Evolutionary conservation across 2,888 invertebrate genomes (phyloP).

Genomic region (Ectobius pallidus): DNA sequence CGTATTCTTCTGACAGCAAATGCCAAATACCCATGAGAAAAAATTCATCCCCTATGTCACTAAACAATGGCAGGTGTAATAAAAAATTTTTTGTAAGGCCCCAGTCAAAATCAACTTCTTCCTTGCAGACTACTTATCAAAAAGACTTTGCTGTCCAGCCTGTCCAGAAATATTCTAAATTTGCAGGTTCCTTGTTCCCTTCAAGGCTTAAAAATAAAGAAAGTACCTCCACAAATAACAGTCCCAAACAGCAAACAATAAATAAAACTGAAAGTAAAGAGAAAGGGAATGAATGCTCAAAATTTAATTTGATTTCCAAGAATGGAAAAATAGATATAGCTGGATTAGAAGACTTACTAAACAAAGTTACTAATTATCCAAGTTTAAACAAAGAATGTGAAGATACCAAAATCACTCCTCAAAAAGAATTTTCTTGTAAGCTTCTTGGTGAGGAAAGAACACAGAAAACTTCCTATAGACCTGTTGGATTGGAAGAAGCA

Average conservation of each 20-base stretch:
- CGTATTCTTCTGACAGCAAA: too few relatives aligned
- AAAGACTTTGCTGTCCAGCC: background rate
- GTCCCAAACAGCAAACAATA: background rate
- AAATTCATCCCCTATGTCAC: background rate
- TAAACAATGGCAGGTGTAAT: background rate
- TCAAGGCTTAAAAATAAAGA: background rate
- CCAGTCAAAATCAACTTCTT: background rate
- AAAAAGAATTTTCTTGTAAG: too few relatives aligned
- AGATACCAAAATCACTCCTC: too few relatives aligned
- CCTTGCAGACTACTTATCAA: constrained; percentile 17
- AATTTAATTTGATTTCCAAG: background rate
- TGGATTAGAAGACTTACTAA: background rate
- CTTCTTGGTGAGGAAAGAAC: background rate
- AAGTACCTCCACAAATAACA: background rate
- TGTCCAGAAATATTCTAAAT: background rate
- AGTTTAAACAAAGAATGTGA: too few relatives aligned
- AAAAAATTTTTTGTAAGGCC: background rate
- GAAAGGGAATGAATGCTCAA: background rate
- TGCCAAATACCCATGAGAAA: background rate
- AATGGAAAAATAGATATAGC: background rate
- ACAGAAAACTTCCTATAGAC: background rate
- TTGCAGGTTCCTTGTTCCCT: too few relatives aligned
- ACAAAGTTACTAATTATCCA: background rate
- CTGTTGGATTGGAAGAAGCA: constrained; percentile 5
- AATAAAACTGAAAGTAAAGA: background rate